phyloP scores from a whole-genome alignment of 2,113 vertebrate species.

The Tiliqua scincoides region DNA sequence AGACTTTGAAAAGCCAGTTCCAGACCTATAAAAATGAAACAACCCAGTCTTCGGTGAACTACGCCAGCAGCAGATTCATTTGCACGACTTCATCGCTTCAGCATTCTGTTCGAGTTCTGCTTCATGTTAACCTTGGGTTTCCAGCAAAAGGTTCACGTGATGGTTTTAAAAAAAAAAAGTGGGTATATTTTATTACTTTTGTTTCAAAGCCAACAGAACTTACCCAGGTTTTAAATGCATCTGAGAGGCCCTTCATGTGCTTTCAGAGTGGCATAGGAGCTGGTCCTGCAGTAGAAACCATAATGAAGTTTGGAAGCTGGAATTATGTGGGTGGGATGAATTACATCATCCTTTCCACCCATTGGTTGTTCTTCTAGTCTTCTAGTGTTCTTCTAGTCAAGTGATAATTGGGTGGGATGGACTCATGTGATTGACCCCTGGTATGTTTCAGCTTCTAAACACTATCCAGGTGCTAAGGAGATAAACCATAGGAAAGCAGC shows the following conservation, averaged over 20 bases:
- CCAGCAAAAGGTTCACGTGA: slow-evolving; percentile 47
- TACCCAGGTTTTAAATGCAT: slow-evolving; percentile 29
- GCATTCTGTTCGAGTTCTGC: slow-evolving; percentile 36
- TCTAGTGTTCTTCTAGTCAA: not conserved
- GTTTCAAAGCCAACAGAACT: slow-evolving; percentile 45
- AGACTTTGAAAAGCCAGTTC: not conserved
- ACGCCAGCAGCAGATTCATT: not conserved
- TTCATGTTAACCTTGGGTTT: slow-evolving; percentile 48
- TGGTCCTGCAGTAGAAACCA: slow-evolving; percentile 32
- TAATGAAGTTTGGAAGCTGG: not conserved
- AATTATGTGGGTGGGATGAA: not conserved
- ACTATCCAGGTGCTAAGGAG: not conserved
- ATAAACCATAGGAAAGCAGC: not conserved
- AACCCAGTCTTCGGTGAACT: slow-evolving; percentile 14
- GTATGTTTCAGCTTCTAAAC: not conserved
- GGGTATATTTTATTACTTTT: slow-evolving; percentile 41
- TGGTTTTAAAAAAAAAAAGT: no score
- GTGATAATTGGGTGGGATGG: not conserved
- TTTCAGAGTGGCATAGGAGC: slow-evolving; percentile 46
- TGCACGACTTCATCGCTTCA: slow-evolving; percentile 4
- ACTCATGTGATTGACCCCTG: not conserved
- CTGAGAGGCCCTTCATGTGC: slow-evolving; percentile 28
- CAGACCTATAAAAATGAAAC: not conserved
- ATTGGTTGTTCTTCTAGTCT: not conserved
- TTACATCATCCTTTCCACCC: not conserved